Base-by-base conservation (phyloP, 2,113 vertebrate species). In the Hippocampus comes region DNA sequence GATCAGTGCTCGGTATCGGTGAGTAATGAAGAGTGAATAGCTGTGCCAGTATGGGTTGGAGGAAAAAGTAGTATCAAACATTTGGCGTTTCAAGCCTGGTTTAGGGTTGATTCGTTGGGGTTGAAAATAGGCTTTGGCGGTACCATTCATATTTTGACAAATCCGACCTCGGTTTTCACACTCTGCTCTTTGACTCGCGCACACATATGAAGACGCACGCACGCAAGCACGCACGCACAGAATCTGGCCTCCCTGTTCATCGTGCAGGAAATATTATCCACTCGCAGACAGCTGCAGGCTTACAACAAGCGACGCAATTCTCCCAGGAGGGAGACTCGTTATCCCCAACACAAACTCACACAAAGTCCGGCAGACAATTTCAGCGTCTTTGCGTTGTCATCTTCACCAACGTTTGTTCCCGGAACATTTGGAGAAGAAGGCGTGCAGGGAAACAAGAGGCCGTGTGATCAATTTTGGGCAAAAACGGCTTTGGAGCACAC, bases 221-320 rank as follows among this genome's bases (percentile, higher is more conserved):
- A 74, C 79, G 79, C 65, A 72, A 76, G 30, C 55, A 76, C 73
- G 74, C 74, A 74, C 79, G 79, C 65, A 79, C 78, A 74, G 73
- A 73, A 75, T 34, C 74, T 69, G 74, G 74, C 74, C 84, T 79
- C 71, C 78, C 82, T 85, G 80, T 81, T 89, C 89, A 88, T 87
- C 82, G 87, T 59, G 65, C 81, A 79, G 87, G 91, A 90, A 91
- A 92, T 88, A 87, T 90, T 89, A 91, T 90, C 89, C 86, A 82
- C 80, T 73, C 42, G 72, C 79, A 87, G 89, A 91, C 90, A 91
- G 90, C 90, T 91, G 91, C 89, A 89, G 83, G 82, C 87, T 89
- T 86, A 82, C 76, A 63, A 73, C 51, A 70, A 88, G 83, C 89
- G 82, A 87, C 81, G 83, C 85, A 88, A 82, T 83, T 78, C 77